Conservation (phyloP, 1,140 invertebrate genomes). For the Caerostris extrusa region DNA sequence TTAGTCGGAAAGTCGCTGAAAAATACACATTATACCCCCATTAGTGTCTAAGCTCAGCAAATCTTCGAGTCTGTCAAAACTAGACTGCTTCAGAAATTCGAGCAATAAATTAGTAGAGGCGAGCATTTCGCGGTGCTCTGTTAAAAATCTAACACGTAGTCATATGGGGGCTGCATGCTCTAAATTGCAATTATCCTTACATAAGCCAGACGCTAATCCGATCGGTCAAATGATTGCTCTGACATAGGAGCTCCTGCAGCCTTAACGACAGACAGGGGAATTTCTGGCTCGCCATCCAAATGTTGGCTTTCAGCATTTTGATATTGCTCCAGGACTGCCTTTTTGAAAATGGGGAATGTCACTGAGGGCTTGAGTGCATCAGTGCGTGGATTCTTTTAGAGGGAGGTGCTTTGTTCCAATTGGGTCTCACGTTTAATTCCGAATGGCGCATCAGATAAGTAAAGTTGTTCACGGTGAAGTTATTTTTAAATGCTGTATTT, state of each 20-base stretch:
- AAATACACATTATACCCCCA: neutral
- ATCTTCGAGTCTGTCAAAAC: neutral
- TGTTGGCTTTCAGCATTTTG: neutral
- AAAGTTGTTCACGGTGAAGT: no score
- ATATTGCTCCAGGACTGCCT: neutral
- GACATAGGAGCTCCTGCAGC: neutral
- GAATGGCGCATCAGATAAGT: no score
- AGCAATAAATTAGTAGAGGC: neutral
- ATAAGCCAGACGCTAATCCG: conserved; percentile 24
- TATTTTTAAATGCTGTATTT: no score
- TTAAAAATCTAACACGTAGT: conserved; percentile 23
- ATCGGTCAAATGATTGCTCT: neutral
- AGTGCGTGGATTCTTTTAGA: no score
- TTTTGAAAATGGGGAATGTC: neutral
- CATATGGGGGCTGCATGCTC: neutral
- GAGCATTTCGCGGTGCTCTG: no score
- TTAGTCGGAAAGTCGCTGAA: neutral
- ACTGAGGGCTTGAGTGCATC: no score
- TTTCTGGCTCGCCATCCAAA: neutral
- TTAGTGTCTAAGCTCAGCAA: neutral
- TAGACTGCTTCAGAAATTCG: no score
- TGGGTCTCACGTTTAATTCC: no score
- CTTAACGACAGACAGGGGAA: conserved; percentile 43
- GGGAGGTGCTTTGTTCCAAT: no score
- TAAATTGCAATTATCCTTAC: conserved; percentile 52